Percentiles rank a stretch among this genome's conserved stretches.
Conservation (phyloP, 2,113 vertebrate species). For the Dendrocopos noguchii region DNA sequence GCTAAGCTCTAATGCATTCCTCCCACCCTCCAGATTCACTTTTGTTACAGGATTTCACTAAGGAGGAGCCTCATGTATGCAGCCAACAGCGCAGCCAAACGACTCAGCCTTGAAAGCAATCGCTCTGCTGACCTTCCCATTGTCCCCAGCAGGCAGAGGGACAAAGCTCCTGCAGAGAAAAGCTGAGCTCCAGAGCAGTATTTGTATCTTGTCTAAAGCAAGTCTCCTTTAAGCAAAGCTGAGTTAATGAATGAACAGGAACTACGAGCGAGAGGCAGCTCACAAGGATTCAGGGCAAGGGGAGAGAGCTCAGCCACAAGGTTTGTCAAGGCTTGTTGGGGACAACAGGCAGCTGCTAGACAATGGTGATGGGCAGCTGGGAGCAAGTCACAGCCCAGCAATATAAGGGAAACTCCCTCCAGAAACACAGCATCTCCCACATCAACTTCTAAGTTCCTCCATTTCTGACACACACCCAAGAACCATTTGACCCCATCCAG, state of each 20-base stretch:
- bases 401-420: background rate
- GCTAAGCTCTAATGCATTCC: background rate
- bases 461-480: background rate
- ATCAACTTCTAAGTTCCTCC: background rate
- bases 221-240: background rate
- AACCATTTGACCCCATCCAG: background rate
- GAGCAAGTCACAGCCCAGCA: background rate
- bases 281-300: background rate
- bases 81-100: background rate
- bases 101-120: background rate
- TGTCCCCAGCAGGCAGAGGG: fast-evolving
- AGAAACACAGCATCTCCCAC: background rate
- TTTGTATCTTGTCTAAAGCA: background rate
- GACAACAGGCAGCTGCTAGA: background rate
- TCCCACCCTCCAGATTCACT: background rate
- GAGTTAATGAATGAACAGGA: fast-evolving
- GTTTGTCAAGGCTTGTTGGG: background rate
- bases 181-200: background rate
- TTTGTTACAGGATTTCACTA: background rate
- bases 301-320: background rate
- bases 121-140: background rate
- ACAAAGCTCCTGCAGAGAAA: background rate
- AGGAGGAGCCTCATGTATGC: background rate
- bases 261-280: fast-evolving
- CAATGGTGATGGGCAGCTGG: background rate